Base-by-base conservation (phyloP, 2,888 invertebrate genomes). In the Eucera pruinosa region DNA sequence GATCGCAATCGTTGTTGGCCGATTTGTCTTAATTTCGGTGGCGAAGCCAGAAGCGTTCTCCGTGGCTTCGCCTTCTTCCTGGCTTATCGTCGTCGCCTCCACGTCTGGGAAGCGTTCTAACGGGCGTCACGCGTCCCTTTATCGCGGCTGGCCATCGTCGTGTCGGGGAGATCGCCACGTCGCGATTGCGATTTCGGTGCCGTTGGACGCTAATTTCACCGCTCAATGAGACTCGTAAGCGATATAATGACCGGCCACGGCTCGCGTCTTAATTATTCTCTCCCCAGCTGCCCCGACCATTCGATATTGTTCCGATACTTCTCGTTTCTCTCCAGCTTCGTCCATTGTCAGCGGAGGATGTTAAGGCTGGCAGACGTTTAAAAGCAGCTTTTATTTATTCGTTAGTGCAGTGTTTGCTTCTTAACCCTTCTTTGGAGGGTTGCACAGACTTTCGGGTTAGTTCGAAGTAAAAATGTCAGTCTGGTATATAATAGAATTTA, bases 1-100 rank as follows among this genome's bases (percentile, higher is more conserved):
- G 90, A 90, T 90, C 85, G 83, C 84, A 87, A 90, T 91, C 91
- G 75, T 50, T n/a, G 71, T 15, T 13, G 75, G 70, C 62, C 88
- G 88, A 91, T 91, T 90, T 88, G 89, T 90, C 89, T 91, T 90
- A 89, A 91, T 90, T 90, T 89, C 84, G 86, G 81, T 82, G 60
- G 73, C 78, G 60, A n/a, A 64, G 66, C 27, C 30, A 23, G 9
- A 23, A 30, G 43, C 72, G 69, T 74, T 65, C 55, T 23, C 43
- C 27, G 18, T 54, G 25, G 61, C 52, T 20, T n/a, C 33, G 33
- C 39, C 50, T 50, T 62, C 61, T 23, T 20, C 60, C 41, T 41
- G n/a, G 25, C 79, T 80, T 80, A 82, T 82, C 85, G 74, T 33
- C 47, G 25, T 48, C 9, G 33, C 20, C 64, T 48, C 23, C 54